A percentile compares a stretch with the other conserved stretches of the same genome.
These are phyloP conservation scores for Archilochus colubris DNA, from an alignment of 2,113 vertebrate species.

Conservation along the genomic window DNA sequence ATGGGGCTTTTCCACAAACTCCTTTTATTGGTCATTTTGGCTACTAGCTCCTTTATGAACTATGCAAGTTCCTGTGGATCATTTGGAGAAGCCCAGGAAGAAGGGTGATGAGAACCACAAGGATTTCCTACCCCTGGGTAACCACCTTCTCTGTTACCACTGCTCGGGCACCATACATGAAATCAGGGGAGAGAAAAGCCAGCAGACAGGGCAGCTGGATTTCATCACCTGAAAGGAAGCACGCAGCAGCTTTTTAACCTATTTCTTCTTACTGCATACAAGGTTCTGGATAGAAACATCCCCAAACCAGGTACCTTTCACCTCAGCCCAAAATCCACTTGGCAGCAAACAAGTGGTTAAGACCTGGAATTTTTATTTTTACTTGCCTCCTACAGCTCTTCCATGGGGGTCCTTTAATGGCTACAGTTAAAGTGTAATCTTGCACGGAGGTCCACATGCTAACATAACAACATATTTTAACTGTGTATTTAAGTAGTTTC, in stretches of 20 bases:
- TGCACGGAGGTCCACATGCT: slow-evolving; percentile 55
- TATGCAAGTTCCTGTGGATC: background rate
- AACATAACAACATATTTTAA: slow-evolving; percentile 62
- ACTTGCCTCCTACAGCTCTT: background rate
- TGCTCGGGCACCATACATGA: background rate
- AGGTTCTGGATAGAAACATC: background rate
- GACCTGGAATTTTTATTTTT: background rate
- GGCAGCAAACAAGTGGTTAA: slow-evolving; percentile 18
- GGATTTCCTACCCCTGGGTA: rapidly evolving
- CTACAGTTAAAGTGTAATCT: slow-evolving; percentile 19
- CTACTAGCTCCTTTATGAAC: slow-evolving; percentile 55
- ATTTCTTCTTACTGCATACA: background rate
- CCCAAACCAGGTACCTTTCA: background rate
- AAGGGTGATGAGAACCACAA: background rate
- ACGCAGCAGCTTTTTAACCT: background rate
- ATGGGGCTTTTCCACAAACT: slow-evolving; percentile 44
- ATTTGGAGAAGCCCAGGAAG: slow-evolving; percentile 6
- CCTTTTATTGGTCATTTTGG: slow-evolving; percentile 63
- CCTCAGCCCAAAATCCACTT: background rate
- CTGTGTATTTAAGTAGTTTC: slow-evolving; percentile 36
- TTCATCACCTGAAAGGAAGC: background rate
- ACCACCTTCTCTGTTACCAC: background rate
- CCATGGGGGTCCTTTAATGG: background rate
- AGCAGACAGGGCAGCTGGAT: background rate
- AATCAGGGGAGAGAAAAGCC: background rate